Base-by-base conservation (phyloP, 1,140 invertebrate species). In the Andrena cerasifolii region DNA sequence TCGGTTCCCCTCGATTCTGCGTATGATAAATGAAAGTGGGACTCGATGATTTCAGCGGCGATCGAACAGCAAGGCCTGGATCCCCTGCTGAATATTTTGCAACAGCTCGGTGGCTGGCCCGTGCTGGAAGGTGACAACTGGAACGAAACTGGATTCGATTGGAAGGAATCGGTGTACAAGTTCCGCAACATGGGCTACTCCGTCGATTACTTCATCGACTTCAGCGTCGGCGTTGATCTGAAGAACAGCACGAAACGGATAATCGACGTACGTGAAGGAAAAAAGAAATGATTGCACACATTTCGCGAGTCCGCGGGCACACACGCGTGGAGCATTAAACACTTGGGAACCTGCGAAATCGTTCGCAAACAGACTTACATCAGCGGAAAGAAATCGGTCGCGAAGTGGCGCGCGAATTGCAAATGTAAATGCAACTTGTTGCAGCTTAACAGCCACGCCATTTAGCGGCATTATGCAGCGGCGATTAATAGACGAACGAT, bases 151-250 rank as follows among this genome's bases (percentile, higher is more conserved):
- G 89, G 93, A 1, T 98, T 96, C 90, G 94, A 95, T 56, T 98
- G 97, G 97, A 95, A 95, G 84, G 93, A 97, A 77, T 95, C 95
- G 10, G 95, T 98, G 4, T 97, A 96, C 92, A 96, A 94, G 70
- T 98, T 97, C 92, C 94, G 96, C 24, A 92, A 93, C 61, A 91
- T 94, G 6, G 98, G 98, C 4, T 98, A 97, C 89, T 97, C 96
- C 7, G 96, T 97, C 51, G 97, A 98, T 90, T 98, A 98, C 88
- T 96, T 98, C 87, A 94, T 99, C n/a, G 97, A 98, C 86, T 97
- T 99, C 83, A 97, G 96, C 45, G 96, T 99, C 67, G 95, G 95
- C 4, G 96, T 97, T 8, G 97, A 99, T 92, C 94, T 98, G n/a
- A 98, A 97, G 90, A 98, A 99, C 90, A 97, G 96, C 31, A 97